phyloP scores from a whole-genome alignment of 2,113 vertebrate species.

The Corythornis cristatus region DNA sequence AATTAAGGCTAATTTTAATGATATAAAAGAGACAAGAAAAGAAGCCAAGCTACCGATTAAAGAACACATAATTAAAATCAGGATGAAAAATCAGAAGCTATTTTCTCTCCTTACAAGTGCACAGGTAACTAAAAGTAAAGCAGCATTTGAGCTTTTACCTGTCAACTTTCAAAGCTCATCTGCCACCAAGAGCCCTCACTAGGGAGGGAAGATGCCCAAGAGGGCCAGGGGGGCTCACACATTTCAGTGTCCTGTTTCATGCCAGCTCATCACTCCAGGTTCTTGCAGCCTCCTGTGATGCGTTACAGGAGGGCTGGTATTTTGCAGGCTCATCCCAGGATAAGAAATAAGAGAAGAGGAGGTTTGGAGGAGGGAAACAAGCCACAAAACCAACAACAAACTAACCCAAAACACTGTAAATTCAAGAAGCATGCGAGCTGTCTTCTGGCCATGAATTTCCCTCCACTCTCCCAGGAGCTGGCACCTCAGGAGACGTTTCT shows the following conservation, averaged over 20 bases:
- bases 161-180: fast-evolving
- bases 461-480: neutral
- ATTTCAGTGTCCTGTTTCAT: fast-evolving
- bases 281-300: neutral
- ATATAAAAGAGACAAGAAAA: neutral
- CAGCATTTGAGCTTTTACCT: neutral
- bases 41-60: neutral
- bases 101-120: neutral
- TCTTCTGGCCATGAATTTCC: neutral
- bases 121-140: neutral
- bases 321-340: neutral
- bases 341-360: neutral
- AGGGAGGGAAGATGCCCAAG: fast-evolving
- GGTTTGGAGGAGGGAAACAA: fast-evolving
- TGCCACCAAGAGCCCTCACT: neutral
- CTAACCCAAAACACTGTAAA: neutral
- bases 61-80: neutral
- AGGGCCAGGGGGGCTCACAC: neutral
- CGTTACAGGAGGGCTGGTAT: neutral
- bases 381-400: too few species aligned
- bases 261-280: neutral
- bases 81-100: neutral
- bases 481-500: neutral
- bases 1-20: slow-evolving; percentile 13
- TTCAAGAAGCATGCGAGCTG: neutral